Evolutionary conservation across 2,888 invertebrate species (phyloP).

Genomic region (Parapristionchus giblindavisi): DNA sequence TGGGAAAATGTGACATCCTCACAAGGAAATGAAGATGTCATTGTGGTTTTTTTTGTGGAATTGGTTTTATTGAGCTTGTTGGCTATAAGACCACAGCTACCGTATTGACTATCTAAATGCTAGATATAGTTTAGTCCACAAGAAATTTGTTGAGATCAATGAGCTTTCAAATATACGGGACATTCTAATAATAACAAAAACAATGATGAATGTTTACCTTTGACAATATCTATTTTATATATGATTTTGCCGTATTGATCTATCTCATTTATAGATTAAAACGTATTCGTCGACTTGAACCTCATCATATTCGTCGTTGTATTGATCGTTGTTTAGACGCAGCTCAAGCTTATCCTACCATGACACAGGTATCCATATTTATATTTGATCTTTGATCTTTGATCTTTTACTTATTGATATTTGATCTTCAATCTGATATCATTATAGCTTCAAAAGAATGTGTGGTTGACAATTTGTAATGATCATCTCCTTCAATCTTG

Average conservation of each 20-base stretch:
- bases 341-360: constrained; percentile 49
- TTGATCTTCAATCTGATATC: too few relatives aligned
- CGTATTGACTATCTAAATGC: too few relatives aligned
- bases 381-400: background rate
- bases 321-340: constrained; percentile 57
- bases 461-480: constrained; percentile 79
- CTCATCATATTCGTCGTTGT: constrained; percentile 48
- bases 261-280: constrained; percentile 49
- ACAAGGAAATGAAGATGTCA: too few relatives aligned
- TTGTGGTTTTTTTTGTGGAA: too few relatives aligned
- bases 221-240: background rate
- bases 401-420: background rate
- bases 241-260: background rate
- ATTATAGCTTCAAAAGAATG: constrained; percentile 56
- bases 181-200: too few relatives aligned
- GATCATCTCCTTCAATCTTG: constrained; percentile 80
- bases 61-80: too few relatives aligned
- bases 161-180: too few relatives aligned
- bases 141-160: too few relatives aligned
- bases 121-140: too few relatives aligned
- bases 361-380: constrained; percentile 43
- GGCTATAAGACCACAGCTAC: too few relatives aligned
- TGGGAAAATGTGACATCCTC: too few relatives aligned
- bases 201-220: too few relatives aligned
- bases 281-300: constrained; percentile 48